Evolutionary conservation across 2,797 vertebrate species (phyloP).

Genomic region (Lagodon rhomboides): DNA sequence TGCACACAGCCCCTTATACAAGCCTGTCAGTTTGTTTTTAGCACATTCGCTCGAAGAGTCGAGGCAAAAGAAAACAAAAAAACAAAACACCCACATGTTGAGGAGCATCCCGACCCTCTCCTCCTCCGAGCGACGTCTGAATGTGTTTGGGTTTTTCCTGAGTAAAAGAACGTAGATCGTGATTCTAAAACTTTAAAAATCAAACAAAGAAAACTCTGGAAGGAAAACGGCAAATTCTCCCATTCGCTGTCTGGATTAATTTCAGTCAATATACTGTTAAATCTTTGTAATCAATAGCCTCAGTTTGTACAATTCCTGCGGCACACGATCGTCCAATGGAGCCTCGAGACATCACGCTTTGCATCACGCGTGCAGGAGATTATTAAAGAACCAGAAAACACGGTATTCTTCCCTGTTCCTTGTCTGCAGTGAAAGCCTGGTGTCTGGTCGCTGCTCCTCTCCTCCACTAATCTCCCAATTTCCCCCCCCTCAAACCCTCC

Average conservation of each 20-base stretch:
- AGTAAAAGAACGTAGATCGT: background rate
- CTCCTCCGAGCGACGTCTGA: background rate
- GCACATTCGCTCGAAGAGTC: conserved; percentile 5
- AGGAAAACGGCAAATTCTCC: background rate
- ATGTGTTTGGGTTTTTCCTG: conserved; percentile 22
- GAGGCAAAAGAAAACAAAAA: conserved; percentile 3
- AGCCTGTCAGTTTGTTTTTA: conserved; percentile 39
- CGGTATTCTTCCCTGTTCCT: background rate
- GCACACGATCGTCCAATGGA: background rate
- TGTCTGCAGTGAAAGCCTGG: background rate
- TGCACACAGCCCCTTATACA: background rate
- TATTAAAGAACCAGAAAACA: background rate
- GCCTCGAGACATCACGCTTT: background rate
- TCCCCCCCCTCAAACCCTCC: conserved; percentile 18
- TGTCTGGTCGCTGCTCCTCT: conserved; percentile 3
- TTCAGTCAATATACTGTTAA: background rate
- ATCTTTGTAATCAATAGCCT: conserved; percentile 8
- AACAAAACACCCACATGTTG: conserved; percentile 26
- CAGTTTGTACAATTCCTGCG: background rate
- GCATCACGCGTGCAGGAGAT: background rate
- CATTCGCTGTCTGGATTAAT: background rate
- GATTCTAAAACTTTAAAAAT: background rate
- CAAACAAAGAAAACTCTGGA: background rate
- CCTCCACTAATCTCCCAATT: conserved; percentile 20
- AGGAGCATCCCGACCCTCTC: conserved; percentile 33